Evolutionary conservation across 2,888 invertebrate genomes (phyloP).

Genomic region (Rutpela maculata): DNA sequence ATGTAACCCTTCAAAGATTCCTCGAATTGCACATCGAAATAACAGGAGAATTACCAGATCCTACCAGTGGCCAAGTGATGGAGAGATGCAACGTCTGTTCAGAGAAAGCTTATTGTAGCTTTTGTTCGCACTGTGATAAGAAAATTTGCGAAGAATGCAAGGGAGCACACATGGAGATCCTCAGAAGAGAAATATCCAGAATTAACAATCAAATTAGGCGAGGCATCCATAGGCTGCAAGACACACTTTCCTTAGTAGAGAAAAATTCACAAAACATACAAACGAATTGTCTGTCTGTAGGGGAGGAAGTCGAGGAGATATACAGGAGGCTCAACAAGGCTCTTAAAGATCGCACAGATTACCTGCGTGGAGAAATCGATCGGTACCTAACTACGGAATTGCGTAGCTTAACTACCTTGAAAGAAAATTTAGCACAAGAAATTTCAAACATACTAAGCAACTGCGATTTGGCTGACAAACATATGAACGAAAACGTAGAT

Average conservation of each 20-base stretch:
- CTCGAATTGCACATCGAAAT: constrained; percentile 95
- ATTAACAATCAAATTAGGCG: constrained; percentile 81
- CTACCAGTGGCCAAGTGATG: constrained; percentile 94
- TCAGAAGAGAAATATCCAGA: constrained; percentile 80
- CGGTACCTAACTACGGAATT: constrained; percentile 92
- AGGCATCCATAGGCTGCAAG: constrained; percentile 91
- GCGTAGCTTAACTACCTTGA: constrained; percentile 88
- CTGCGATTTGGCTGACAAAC: constrained; percentile 96
- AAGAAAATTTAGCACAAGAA: constrained; percentile 96
- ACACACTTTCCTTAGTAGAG: constrained; percentile 88
- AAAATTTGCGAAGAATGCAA: constrained; percentile 98
- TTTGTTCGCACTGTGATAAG: constrained; percentile 97
- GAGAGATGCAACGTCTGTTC: constrained; percentile 95
- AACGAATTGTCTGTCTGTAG: constrained; percentile 91
- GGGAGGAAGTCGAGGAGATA: constrained; percentile 96
- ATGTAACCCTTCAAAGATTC: constrained; percentile 95
- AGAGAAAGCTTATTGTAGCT: constrained; percentile 90
- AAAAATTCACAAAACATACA: constrained; percentile 92
- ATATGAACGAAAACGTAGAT: constrained; percentile 88
- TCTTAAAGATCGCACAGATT: constrained; percentile 91
- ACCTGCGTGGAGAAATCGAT: constrained; percentile 92
- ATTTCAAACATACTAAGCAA: constrained; percentile 96
- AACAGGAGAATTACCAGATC: constrained; percentile 92
- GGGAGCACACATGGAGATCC: constrained; percentile 95
- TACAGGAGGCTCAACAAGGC: constrained; percentile 91